phyloP scores from a whole-genome alignment of 1,140 invertebrate species.

The Heliconius hermathena region DNA sequence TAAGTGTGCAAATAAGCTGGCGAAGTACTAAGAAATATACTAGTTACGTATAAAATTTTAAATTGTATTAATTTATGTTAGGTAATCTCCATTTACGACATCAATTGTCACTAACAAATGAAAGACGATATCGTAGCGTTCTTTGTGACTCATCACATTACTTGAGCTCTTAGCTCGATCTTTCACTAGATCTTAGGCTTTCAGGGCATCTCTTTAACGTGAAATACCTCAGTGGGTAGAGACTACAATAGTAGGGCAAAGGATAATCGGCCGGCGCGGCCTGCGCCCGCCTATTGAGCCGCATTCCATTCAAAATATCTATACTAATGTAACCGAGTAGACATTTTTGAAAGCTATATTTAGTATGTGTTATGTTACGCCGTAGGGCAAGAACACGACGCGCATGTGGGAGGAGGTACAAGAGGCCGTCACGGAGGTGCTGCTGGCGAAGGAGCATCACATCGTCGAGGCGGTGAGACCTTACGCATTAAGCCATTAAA shows the following conservation, averaged over 20 bases:
- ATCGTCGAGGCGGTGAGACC: constrained; percentile 83
- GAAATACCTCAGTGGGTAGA: background rate
- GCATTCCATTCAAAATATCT: constrained; percentile 3
- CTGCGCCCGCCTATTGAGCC: background rate
- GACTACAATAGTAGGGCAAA: background rate
- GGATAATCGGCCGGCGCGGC: background rate
- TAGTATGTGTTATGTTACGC: background rate
- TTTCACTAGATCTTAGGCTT: background rate
- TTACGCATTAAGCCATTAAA: background rate
- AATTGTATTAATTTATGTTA: background rate
- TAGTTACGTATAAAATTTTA: background rate
- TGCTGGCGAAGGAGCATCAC: constrained; percentile 88
- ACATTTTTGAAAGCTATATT: background rate
- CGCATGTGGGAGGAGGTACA: constrained; percentile 92
- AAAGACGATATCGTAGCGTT: background rate
- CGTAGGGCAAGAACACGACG: constrained; percentile 85
- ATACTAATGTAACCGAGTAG: background rate
- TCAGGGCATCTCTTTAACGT: background rate
- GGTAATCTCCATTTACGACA: background rate
- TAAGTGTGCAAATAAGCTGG: no score
- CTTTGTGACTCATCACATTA: background rate
- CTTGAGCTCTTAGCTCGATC: background rate
- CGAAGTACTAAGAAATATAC: no score
- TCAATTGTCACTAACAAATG: background rate
- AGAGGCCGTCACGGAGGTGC: constrained; percentile 88